These are phyloP conservation scores for Mayetiola destructor DNA, from an alignment of 2,888 invertebrate genomes.

Conservation along the genomic window DNA sequence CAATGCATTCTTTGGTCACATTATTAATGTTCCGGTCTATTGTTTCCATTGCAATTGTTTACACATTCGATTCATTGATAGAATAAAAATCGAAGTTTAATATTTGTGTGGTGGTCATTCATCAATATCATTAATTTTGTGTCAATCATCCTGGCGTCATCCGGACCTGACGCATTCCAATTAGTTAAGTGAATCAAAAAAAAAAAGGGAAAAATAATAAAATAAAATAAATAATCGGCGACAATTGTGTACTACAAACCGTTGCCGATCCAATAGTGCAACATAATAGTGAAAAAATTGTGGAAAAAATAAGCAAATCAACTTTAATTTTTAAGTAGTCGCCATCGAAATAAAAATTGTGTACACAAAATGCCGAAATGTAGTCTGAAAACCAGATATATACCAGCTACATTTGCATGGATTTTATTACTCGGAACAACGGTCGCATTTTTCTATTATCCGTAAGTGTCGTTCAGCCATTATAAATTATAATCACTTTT, in stretches of 20 bases:
- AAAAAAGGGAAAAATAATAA: not conserved
- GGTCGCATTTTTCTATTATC: slow-evolving; percentile 89
- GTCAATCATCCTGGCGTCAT: no score
- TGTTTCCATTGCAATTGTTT: no score
- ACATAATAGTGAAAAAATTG: not conserved
- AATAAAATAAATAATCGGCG: not conserved
- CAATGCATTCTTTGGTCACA: no score
- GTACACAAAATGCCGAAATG: slow-evolving; percentile 76
- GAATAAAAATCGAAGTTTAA: no score
- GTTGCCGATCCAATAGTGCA: not conserved
- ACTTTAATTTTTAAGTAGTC: not conserved
- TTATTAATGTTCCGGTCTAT: no score
- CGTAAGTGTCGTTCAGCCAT: slow-evolving; percentile 57
- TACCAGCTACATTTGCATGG: slow-evolving; percentile 99
- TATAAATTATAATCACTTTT: no score
- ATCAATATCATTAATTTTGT: no score
- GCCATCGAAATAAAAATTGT: not conserved
- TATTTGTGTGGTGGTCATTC: no score
- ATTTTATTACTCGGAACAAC: slow-evolving; percentile 84
- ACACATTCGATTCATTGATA: no score
- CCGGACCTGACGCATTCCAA: not conserved
- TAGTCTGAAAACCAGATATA: slow-evolving; percentile 89
- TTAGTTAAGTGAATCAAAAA: slow-evolving; percentile 3
- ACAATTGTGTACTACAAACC: not conserved
- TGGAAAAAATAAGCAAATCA: not conserved